Evolutionary conservation across 2,113 vertebrate species (phyloP), one percentile per base, ranked within the genome.

Genomic region (Chitala chitala): DNA sequence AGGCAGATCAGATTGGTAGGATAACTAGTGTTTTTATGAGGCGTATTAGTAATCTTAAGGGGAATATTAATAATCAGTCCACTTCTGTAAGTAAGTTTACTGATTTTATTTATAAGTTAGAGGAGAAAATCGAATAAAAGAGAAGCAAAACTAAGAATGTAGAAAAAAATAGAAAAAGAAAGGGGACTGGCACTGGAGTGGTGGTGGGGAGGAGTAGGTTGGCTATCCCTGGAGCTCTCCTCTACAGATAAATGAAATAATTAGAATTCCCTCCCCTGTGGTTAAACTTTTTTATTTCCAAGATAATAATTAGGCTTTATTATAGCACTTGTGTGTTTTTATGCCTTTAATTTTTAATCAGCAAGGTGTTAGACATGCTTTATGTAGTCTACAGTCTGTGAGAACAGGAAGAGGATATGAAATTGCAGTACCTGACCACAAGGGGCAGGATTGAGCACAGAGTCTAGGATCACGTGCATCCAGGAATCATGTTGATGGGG

Each of bases 231-330:
- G 83, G 87, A 87, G 76, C 20, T 83, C 84, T 86, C 86, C 75
- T 83, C 87, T 88, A 87, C 76, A 85, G 87, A 89, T 89, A 90
- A 90, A 89, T 90, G 82, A 91, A 90, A 91, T 89, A 89, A 90
- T 92, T 89, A 90, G 82, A 83, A 76, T 64, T 76, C 83, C 79
- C 80, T 90, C 89, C 89, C 87, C 76, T 73, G 85, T 86, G 88
- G 83, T 83, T 74, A 85, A 24, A 64, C 44, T 73, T 59, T 58
- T 90, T 88, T 77, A 87, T 87, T 90, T 90, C 78, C 69, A 80
- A 76, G 79, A 83, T 88, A 89, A 89, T 90, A 90, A 90, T 89
- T 89, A 88, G 78, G 64, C 79, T 66, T 73, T 78, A 75, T 76
- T 71, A 53, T 63, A 80, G 82, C 76, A 55, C 76, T 53, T 75